A percentile compares a stretch with the other conserved stretches of the same genome.
Conservation (phyloP, 2,113 vertebrate species). For the Platysternon megacephalum region DNA sequence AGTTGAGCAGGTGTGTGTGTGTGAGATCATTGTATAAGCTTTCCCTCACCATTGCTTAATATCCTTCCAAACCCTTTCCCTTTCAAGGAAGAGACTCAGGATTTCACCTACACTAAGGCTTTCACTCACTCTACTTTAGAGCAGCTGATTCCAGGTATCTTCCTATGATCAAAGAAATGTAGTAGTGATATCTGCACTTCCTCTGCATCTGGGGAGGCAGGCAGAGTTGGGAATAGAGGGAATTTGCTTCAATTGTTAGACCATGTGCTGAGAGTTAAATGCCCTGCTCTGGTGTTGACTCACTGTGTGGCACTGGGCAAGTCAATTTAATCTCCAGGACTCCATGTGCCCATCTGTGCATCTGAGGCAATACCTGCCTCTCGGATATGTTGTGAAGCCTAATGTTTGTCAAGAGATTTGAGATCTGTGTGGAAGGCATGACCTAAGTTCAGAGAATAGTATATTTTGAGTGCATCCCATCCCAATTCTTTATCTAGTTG, state of each 20-base stretch:
- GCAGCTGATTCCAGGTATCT: background rate
- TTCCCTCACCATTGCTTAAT: background rate
- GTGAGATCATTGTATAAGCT: background rate
- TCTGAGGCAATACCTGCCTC: background rate
- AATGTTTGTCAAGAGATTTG: background rate
- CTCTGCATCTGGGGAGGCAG: background rate
- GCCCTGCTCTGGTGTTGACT: background rate
- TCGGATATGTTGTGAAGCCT: background rate
- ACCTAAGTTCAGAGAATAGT: background rate
- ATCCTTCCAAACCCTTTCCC: background rate
- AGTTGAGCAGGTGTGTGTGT: background rate
- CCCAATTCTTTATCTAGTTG: background rate
- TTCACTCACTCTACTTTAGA: background rate
- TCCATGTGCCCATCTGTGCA: background rate
- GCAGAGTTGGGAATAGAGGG: background rate
- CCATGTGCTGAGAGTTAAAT: background rate
- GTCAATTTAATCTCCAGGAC: fast-evolving
- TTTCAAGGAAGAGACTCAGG: background rate
- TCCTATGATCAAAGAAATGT: background rate
- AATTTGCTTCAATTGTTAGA: background rate
- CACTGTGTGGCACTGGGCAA: background rate
- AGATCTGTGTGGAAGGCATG: background rate
- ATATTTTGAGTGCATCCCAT: background rate
- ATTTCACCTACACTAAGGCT: background rate
- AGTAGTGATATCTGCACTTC: background rate